Conservation (phyloP, 1,140 invertebrate genomes). For the Zophobas atratus region DNA sequence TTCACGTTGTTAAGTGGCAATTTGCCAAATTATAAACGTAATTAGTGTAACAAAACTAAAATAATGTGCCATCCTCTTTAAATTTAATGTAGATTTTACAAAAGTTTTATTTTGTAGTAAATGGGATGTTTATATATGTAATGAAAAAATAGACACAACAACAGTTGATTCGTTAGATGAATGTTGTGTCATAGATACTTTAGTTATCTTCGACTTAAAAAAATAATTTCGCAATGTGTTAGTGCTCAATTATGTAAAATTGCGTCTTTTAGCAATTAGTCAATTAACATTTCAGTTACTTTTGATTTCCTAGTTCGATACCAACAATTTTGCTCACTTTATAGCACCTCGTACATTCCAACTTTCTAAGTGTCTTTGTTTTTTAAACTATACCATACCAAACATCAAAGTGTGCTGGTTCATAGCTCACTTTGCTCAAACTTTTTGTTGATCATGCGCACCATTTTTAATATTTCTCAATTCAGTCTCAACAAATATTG, state of each 20-base stretch:
- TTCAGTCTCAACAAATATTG: conserved; percentile 20
- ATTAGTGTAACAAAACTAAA: conserved; percentile 36
- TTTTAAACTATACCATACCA: background rate
- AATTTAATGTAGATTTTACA: conserved; percentile 26
- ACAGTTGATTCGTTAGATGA: background rate
- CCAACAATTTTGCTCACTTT: conserved; percentile 31
- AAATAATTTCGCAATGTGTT: conserved; percentile 26
- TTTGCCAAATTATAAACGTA: conserved; percentile 30
- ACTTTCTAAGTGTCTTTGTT: conserved; percentile 26
- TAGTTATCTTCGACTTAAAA: conserved; percentile 2
- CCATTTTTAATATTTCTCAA: conserved; percentile 31
- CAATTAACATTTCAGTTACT: conserved; percentile 18
- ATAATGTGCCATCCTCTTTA: conserved; percentile 41
- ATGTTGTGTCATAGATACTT: conserved; percentile 18
- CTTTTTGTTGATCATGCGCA: background rate
- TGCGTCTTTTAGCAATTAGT: conserved; percentile 5
- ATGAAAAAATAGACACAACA: conserved; percentile 23
- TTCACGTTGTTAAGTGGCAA: conserved; percentile 36
- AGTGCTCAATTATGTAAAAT: conserved; percentile 31
- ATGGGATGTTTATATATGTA: conserved; percentile 35
- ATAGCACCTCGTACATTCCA: conserved; percentile 25
- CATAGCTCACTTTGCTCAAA: background rate
- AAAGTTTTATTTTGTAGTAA: conserved; percentile 34
- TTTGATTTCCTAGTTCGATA: conserved; percentile 3
- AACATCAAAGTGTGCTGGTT: background rate